Evolutionary conservation across 2,797 vertebrate species (phyloP), one percentile per base, ranked within the genome.

Genomic region (Amphiprion clarkii): DNA sequence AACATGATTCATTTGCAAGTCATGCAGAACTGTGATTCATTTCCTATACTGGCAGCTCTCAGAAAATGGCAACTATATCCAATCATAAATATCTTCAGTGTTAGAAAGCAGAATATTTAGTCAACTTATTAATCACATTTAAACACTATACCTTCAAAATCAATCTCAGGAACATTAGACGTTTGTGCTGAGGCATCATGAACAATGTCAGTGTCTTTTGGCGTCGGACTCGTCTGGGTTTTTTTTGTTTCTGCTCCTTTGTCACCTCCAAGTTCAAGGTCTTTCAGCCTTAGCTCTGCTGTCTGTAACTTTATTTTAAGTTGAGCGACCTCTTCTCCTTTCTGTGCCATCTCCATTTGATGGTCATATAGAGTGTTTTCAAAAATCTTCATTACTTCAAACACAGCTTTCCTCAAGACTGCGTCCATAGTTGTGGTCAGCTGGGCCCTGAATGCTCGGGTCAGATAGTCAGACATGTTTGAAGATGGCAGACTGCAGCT

Each of bases 371-470:
- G 52, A 14, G 81, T 88, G 53, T 57, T 74, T 68, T 94, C 93
- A 76, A 94, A 94, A 62, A 94, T 84, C 12, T 46, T 71, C 36
- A 88, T 88, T 39, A 94, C 76, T 55, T 94, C 91, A 53, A 69
- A 71, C 70, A 92, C 66, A 0, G 91, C 79, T 8, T 48, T 85
- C 54, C 60, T 87, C 44, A 93, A 53, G 27, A 89, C 11, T 0
- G 81, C 48, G 39, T 95, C 91, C 89, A 94, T 89, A 25, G 86
- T 62, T 2, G 79, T 74, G 39, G 67, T 82, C 46, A 95, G 61
- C 71, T 93, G 89, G 56, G 83, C 54, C 60, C 59, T 70, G 59
- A 93, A 88, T 3, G 49, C 74, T 63, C 57, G 83, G 3, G 54
- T 76, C n/a, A 89, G 39, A 19, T 25, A 11, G 64, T 94, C 83